A percentile compares a stretch with the other conserved stretches of the same genome.
phyloP scores from a whole-genome alignment of 2,888 invertebrate genomes.

The Helicoverpa assulta region DNA sequence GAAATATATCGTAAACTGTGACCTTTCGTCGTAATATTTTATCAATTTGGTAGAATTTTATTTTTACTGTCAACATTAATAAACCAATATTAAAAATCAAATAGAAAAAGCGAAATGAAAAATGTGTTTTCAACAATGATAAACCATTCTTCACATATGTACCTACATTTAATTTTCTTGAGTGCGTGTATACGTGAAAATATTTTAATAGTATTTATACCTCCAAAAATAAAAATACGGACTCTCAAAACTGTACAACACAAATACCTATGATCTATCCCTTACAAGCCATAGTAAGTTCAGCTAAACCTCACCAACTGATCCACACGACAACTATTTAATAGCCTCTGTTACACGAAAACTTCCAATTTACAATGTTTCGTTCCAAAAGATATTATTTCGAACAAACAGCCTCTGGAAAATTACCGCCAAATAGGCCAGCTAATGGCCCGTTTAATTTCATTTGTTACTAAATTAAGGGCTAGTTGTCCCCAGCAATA shows the following conservation, averaged over 20 bases:
- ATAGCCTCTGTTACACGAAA: neutral
- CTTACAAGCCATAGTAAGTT: no score
- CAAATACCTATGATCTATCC: no score
- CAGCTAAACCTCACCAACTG: neutral
- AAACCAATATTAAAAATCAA: conserved; percentile 4
- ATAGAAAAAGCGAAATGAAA: conserved; percentile 4
- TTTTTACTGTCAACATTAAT: neutral
- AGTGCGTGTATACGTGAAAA: conserved; percentile 9
- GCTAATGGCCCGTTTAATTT: conserved; percentile 61
- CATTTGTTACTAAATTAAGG: conserved; percentile 59
- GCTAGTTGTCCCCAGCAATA: conserved; percentile 31
- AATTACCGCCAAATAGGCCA: conserved; percentile 54
- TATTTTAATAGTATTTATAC: neutral
- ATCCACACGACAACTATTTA: neutral
- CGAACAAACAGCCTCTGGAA: conserved; percentile 32
- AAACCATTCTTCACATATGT: neutral
- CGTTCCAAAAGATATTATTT: conserved; percentile 23
- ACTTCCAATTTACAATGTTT: neutral
- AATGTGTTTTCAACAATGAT: neutral
- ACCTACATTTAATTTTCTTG: conserved; percentile 24
- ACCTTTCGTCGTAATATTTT: no score
- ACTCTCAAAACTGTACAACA: no score
- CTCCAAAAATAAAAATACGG: neutral
- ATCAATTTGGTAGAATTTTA: neutral
- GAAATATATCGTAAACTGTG: no score